Conservation (phyloP, 2,113 vertebrate genomes). For the Falcunculus frontatus region DNA sequence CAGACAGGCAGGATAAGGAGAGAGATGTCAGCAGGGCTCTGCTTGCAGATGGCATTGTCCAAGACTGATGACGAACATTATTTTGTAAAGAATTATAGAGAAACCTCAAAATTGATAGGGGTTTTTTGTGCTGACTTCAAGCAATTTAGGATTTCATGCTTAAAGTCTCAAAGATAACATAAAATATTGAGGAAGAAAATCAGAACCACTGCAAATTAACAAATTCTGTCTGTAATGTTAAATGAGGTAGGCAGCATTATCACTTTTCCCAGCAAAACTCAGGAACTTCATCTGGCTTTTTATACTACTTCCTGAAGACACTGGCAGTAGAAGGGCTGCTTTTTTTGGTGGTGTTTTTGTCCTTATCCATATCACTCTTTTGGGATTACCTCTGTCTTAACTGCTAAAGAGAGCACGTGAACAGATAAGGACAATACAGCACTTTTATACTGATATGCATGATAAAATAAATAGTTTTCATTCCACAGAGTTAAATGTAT, state of each 20-base stretch:
- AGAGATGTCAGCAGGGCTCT: background rate
- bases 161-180: background rate
- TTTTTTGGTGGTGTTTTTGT: background rate
- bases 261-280: background rate
- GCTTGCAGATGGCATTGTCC: background rate
- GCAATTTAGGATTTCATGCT: background rate
- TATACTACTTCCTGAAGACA: background rate
- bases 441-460: background rate
- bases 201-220: background rate
- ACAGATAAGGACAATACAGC: background rate
- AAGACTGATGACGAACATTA: background rate
- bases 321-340: background rate
- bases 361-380: background rate
- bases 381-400: background rate
- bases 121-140: background rate
- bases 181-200: background rate
- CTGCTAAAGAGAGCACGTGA: background rate
- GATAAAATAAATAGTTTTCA: conserved; percentile 9
- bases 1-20: background rate
- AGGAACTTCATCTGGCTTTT: background rate
- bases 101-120: background rate
- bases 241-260: background rate
- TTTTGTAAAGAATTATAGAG: background rate
- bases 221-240: background rate
- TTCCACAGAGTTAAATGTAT: background rate